These are phyloP conservation scores for Craseonycteris thonglongyai DNA, from an alignment of 2,113 vertebrate species.

Conservation along the genomic window DNA sequence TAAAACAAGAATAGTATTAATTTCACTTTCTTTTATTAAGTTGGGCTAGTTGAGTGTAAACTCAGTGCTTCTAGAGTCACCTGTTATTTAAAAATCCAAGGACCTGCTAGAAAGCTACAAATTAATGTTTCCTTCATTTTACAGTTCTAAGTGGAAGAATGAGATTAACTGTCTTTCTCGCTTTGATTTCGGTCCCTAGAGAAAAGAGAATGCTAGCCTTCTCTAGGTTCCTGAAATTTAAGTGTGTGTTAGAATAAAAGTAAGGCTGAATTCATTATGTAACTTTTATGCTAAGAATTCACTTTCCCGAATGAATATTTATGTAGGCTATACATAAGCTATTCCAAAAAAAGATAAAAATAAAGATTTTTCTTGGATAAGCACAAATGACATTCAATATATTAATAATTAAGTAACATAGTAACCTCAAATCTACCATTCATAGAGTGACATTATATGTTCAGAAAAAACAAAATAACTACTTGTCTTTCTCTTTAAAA, in stretches of 20 bases:
- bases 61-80: background rate
- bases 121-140: background rate
- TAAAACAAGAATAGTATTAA: background rate
- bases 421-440: slow-evolving; percentile 10
- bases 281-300: background rate
- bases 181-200: background rate
- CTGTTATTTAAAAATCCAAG: background rate
- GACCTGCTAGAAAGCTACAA: background rate
- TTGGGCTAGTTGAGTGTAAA: background rate
- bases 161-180: background rate
- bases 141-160: background rate
- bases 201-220: background rate
- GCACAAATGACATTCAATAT: slow-evolving; percentile 17
- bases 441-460: background rate
- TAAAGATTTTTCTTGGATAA: background rate
- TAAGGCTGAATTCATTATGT: slow-evolving; percentile 4
- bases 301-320: background rate
- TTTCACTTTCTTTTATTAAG: background rate
- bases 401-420: slow-evolving; percentile 11
- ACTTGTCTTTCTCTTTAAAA: background rate
- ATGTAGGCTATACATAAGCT: background rate
- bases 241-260: background rate
- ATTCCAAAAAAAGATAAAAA: background rate
- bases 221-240: background rate
- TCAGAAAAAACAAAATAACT: background rate